phyloP scores from a whole-genome alignment of 1,140 invertebrate genomes.

The Apis laboriosa region DNA sequence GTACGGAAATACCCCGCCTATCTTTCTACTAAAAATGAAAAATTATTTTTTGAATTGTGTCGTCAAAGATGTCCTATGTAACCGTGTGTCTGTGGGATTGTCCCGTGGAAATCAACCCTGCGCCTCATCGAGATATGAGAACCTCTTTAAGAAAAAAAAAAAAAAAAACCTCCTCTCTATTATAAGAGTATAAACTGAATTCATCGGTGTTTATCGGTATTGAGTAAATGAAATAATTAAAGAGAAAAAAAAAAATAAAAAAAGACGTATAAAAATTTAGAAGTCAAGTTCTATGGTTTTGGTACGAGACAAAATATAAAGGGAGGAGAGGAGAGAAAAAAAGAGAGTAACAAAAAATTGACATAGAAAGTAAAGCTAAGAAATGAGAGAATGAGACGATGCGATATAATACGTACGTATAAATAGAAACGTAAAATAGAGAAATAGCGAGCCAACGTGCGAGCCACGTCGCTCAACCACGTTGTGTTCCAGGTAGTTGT shows the following conservation, averaged over 20 bases:
- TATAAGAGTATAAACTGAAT: conserved; percentile 52
- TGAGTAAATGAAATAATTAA: conserved; percentile 41
- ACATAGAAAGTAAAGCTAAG: conserved; percentile 12
- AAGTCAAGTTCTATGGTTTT: conserved; percentile 51
- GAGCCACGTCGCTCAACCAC: conserved; percentile 77
- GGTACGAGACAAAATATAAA: conserved; percentile 45
- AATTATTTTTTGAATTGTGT: conserved; percentile 77
- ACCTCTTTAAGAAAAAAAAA: background rate
- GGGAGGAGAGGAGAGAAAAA: background rate
- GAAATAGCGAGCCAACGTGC: conserved; percentile 74
- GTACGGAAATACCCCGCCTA: conserved; percentile 71
- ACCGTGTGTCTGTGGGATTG: conserved; percentile 61
- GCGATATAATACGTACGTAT: conserved; percentile 64
- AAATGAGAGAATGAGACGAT: conserved; percentile 34
- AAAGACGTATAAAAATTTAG: conserved; percentile 50
- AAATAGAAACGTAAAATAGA: conserved; percentile 49
- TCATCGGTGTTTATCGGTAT: conserved; percentile 65
- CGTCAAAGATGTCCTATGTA: conserved; percentile 70
- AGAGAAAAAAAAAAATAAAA: conserved; percentile 9
- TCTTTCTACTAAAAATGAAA: conserved; percentile 74
- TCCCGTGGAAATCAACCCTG: conserved; percentile 53
- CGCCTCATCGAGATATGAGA: conserved; percentile 32
- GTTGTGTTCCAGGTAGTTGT: conserved; percentile 77
- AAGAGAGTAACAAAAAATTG: conserved; percentile 11
- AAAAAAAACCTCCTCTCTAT: conserved; percentile 50